Evolutionary conservation across 1,140 invertebrate species (phyloP).

Genomic region (Heliconius congener): DNA sequence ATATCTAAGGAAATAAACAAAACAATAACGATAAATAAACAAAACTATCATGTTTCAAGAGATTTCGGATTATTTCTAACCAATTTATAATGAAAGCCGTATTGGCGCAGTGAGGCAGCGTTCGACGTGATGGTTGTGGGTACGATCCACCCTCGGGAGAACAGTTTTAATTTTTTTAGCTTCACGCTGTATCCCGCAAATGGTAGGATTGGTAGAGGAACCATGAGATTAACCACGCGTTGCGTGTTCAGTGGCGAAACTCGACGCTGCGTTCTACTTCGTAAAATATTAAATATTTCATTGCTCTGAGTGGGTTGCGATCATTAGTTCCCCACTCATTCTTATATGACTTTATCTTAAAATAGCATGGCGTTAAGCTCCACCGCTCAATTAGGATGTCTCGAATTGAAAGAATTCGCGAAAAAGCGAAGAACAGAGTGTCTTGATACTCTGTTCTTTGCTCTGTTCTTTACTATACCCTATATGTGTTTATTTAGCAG

Average conservation of each 20-base stretch:
- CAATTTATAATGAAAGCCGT: neutral
- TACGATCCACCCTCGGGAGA: no score
- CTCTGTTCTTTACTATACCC: neutral
- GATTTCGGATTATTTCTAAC: neutral
- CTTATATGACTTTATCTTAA: no score
- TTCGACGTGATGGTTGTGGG: no score
- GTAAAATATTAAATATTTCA: no score
- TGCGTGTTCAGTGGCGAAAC: no score
- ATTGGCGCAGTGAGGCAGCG: neutral
- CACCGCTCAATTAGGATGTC: neutral
- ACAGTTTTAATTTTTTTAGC: no score
- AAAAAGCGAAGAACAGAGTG: neutral
- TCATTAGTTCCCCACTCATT: no score
- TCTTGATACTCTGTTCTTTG: neutral
- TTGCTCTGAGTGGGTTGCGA: no score
- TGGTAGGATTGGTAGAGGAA: no score
- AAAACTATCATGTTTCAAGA: constrained; percentile 3
- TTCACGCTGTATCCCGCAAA: no score
- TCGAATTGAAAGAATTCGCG: neutral
- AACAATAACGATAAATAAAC: neutral
- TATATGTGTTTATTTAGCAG: neutral
- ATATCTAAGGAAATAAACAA: neutral
- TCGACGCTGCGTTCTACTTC: no score
- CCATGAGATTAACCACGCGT: no score
- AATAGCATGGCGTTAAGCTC: neutral